Percentiles rank a stretch among this genome's conserved stretches.
Conservation (phyloP, 92 coral and sea anemone species). For the Porites rus region DNA sequence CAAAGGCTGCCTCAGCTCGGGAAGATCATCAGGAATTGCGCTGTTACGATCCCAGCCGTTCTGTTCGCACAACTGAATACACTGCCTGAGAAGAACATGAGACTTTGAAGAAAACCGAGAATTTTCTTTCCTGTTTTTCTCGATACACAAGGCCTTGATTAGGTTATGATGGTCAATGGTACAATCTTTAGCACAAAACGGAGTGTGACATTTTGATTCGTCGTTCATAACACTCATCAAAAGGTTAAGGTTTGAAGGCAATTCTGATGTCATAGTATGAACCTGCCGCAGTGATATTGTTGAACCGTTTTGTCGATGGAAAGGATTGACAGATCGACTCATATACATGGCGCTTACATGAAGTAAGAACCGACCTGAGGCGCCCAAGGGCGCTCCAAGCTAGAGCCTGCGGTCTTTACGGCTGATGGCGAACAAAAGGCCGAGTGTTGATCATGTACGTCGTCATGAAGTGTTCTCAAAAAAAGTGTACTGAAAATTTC, state of each 20-base stretch:
- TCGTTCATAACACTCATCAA: slow-evolving; percentile 25
- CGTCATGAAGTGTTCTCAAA: too few relatives aligned
- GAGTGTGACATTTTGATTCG: slow-evolving; percentile 69
- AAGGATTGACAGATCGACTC: neutral
- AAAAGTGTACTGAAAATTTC: too few relatives aligned
- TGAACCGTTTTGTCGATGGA: neutral
- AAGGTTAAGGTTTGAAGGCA: neutral
- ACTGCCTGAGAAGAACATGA: slow-evolving; percentile 65
- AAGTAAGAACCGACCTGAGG: neutral
- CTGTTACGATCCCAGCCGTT: slow-evolving; percentile 75
- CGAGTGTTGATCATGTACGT: too few relatives aligned
- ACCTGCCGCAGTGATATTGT: neutral
- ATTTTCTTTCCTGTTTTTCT: slow-evolving; percentile 66
- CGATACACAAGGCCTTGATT: slow-evolving; percentile 70
- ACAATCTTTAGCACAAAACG: slow-evolving; percentile 74
- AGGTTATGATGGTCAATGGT: slow-evolving; percentile 65
- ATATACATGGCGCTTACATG: too few relatives aligned
- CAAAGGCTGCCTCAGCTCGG: slow-evolving; percentile 62
- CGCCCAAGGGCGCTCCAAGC: neutral
- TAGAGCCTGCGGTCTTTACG: too few relatives aligned
- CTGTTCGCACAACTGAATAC: slow-evolving; percentile 48
- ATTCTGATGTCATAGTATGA: neutral
- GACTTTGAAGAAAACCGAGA: slow-evolving; percentile 61
- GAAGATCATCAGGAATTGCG: slow-evolving; percentile 63
- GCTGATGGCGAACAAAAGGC: too few relatives aligned